Evolutionary conservation across 2,113 vertebrate species (phyloP).

Genomic region (Agelaius phoeniceus): DNA sequence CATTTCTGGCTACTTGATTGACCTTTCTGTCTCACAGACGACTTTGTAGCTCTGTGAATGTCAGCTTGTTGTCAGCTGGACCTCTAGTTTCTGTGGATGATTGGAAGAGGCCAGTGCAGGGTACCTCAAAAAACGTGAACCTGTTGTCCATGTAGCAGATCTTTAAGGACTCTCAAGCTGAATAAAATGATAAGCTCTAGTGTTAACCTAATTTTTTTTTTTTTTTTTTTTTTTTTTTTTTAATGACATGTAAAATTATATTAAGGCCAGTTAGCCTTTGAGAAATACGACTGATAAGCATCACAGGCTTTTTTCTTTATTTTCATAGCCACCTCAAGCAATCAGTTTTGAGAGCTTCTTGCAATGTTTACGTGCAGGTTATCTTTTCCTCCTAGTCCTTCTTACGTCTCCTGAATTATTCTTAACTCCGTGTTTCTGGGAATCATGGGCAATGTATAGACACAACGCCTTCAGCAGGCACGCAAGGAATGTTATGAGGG

Average conservation of each 20-base stretch:
- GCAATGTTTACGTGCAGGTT: neutral
- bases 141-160: neutral
- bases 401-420: neutral
- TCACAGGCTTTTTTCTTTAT: neutral
- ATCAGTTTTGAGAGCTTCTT: neutral
- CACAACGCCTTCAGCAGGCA: conserved; percentile 1
- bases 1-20: neutral
- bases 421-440: neutral
- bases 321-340: neutral
- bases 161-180: neutral
- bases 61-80: neutral
- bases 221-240: neutral
- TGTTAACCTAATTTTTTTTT: neutral
- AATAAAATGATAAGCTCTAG: neutral
- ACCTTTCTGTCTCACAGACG: neutral
- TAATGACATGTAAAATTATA: fast-evolving
- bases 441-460: neutral
- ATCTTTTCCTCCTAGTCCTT: neutral
- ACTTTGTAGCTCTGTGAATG: neutral
- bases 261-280: neutral
- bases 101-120: neutral
- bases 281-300: neutral
- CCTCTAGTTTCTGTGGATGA: neutral
- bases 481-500: conserved; percentile 17
- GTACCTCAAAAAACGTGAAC: neutral